Base-by-base conservation (phyloP, 1,140 invertebrate genomes). In the Cyclargus thomasi region DNA sequence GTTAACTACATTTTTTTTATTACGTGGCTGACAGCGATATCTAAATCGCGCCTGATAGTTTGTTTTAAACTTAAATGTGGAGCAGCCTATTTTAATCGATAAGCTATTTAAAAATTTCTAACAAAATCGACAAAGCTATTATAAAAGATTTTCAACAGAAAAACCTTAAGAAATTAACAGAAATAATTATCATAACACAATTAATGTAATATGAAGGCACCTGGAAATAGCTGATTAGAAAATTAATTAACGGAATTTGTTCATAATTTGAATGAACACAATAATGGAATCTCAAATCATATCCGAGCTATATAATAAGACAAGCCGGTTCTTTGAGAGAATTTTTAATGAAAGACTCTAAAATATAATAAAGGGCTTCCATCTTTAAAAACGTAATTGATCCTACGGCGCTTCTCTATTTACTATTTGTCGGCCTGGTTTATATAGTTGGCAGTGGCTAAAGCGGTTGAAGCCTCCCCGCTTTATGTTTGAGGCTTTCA, bases 321-420 rank as follows among this genome's bases (percentile, higher is more conserved):
- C 79, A 77, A 80, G 74, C 75, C 73, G 69, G 72, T 70, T 73
- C 77, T 83, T 83, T 80, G 78, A 83, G 76, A 76, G 72, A 80
- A 73, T 77, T 83, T 82, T 85, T 82, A 85, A 83, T 85, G 81
- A 86, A 86, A 84, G 77, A 70, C 77, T 78, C 74, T 79, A 76
- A 78, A 83, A 80, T 80, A 76, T 83, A 77, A 80, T 79, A 82
- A 83, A 85, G 75, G 71, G 68, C 67, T 73, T 70, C 71, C 78
- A 82, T 80, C 80, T 83, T 84, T 77, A 74, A 76, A 83, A 83
- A 79, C 76, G 75, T 84, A 83, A 85, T 86, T 82, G 82, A 85
- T 80, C 73, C 73, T 70, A 72, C 73, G 64, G 63, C 65, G 70
- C 70, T 71, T 70, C 78, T 75, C 72, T 74, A 74, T 74, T 72